These are phyloP conservation scores for Zele albiditarsus DNA, from an alignment of 2,888 invertebrate species.

Conservation along the genomic window DNA sequence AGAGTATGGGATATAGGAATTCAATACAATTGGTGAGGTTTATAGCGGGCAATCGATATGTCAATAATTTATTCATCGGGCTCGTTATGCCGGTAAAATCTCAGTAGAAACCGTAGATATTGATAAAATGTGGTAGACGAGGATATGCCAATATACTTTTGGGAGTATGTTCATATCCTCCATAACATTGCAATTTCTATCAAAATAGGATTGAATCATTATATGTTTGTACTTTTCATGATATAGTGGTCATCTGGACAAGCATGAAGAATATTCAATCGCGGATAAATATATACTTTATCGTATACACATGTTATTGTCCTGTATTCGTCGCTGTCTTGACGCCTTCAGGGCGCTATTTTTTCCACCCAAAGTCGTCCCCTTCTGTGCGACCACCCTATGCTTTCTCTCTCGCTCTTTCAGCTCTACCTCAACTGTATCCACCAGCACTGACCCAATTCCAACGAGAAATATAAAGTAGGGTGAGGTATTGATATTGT, in stretches of 20 bases:
- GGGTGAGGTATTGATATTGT: constrained; percentile 49
- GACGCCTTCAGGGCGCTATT: neutral
- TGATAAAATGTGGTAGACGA: no score
- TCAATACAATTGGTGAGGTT: constrained; percentile 14
- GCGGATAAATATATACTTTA: no score
- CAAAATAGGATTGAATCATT: no score
- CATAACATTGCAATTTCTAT: no score
- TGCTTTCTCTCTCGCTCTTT: constrained; percentile 15
- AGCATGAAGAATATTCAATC: no score
- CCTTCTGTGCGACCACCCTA: neutral
- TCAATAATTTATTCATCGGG: constrained; percentile 32
- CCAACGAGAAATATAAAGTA: constrained; percentile 47
- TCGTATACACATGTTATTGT: neutral
- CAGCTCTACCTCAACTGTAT: constrained; percentile 15
- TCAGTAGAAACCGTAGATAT: neutral
- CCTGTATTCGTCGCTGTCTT: neutral
- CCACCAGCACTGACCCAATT: constrained; percentile 47
- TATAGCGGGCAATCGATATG: constrained; percentile 34
- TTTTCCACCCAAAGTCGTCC: neutral
- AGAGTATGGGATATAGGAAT: neutral
- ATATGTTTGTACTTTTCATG: no score
- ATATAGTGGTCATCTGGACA: no score
- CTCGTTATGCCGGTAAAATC: neutral
- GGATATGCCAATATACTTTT: no score
- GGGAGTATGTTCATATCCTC: no score